Percentiles rank a stretch among this genome's conserved stretches.
phyloP scores from a whole-genome alignment of 2,797 vertebrate species.

The Sebastes steindachneri region DNA sequence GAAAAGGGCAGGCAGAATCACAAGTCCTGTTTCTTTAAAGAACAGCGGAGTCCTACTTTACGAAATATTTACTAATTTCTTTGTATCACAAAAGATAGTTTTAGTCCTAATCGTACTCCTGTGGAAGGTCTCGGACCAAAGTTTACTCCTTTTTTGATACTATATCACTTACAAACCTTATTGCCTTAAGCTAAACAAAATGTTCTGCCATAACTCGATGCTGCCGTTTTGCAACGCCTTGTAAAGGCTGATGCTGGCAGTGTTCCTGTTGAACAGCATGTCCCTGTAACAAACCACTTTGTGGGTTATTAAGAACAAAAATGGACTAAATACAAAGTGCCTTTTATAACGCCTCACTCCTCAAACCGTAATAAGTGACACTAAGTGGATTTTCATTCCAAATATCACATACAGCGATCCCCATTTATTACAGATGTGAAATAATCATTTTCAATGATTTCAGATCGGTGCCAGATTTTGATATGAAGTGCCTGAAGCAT shows the following conservation, averaged over 20 bases:
- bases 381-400: constrained; percentile 55
- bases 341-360: constrained; percentile 49
- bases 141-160: constrained; percentile 63
- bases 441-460: neutral
- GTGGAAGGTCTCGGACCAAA: constrained; percentile 78
- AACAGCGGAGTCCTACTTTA: constrained; percentile 12
- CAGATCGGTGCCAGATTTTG: constrained; percentile 12
- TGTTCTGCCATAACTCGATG: constrained; percentile 20
- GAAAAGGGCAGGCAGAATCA: neutral
- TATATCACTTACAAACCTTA: constrained; percentile 52
- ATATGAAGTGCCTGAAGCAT: constrained; percentile 9
- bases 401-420: constrained; percentile 2
- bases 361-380: constrained; percentile 14
- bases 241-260: constrained; percentile 32
- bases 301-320: constrained; percentile 22
- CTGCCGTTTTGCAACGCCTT: constrained; percentile 37
- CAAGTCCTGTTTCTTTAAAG: neutral
- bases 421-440: constrained; percentile 1
- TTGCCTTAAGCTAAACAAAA: constrained; percentile 68
- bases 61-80: constrained; percentile 24
- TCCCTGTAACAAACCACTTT: constrained; percentile 6
- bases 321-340: constrained; percentile 60
- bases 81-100: constrained; percentile 39
- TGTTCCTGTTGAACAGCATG: constrained; percentile 19
- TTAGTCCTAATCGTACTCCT: constrained; percentile 39